phyloP scores from a whole-genome alignment of 2,888 invertebrate genomes.

The Brenthis hecate region DNA sequence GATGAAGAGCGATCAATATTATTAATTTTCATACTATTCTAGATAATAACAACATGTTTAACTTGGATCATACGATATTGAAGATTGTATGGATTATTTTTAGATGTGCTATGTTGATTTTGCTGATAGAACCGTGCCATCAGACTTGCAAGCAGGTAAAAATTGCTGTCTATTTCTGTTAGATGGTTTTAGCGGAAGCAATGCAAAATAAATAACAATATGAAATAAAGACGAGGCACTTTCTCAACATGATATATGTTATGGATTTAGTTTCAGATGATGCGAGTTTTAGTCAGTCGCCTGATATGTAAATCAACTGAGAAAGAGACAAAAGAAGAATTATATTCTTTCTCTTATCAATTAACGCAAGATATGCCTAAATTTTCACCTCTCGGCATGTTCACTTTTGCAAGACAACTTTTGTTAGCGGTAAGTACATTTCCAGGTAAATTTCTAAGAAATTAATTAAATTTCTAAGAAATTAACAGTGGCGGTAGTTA shows the following conservation, averaged over 20 bases:
- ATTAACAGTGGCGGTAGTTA: too few species aligned
- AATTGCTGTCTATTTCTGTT: not conserved
- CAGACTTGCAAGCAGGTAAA: conserved; percentile 1
- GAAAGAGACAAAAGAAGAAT: conserved; percentile 1
- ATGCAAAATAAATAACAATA: too few species aligned
- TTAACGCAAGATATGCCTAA: not conserved
- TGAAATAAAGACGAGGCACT: too few species aligned
- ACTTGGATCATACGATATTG: too few species aligned
- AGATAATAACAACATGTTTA: too few species aligned
- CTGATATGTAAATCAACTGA: not conserved
- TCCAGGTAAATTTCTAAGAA: too few species aligned
- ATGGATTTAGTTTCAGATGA: conserved; percentile 1
- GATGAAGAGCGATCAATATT: not conserved
- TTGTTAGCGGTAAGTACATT: not conserved
- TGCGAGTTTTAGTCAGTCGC: not conserved
- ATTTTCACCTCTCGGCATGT: conserved; percentile 3
- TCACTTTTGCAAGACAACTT: conserved; percentile 2
- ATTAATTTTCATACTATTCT: not conserved
- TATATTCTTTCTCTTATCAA: not conserved
- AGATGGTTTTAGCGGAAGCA: too few species aligned
- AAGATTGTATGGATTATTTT: not conserved
- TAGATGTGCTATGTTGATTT: not conserved
- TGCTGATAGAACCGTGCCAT: conserved; percentile 5
- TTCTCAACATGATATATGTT: not conserved
- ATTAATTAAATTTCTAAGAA: too few species aligned